Conservation (phyloP, 2,888 invertebrate genomes). For the Nomada goodeniana region DNA sequence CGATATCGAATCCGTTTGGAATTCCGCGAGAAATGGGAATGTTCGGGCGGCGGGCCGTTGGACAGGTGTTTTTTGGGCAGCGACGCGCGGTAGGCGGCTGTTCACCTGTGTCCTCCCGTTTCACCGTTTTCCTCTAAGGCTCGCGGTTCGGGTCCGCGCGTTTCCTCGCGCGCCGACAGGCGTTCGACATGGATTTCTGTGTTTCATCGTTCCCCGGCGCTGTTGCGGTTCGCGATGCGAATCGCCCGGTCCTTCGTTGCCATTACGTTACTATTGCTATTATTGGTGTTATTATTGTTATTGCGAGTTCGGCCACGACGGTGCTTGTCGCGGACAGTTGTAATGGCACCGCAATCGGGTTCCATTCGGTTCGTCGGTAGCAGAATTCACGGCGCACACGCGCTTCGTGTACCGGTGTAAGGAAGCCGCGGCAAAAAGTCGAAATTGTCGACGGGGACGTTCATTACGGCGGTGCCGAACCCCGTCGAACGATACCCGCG, state of each 20-base stretch:
- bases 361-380: background rate
- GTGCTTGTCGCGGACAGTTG: conserved; percentile 1
- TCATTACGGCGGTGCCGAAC: background rate
- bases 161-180: too few species aligned
- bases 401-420: background rate
- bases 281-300: conserved; percentile 7
- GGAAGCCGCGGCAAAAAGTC: background rate
- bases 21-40: background rate
- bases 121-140: too few species aligned
- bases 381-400: background rate
- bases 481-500: background rate
- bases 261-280: background rate
- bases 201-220: background rate
- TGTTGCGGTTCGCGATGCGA: too few species aligned
- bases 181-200: background rate
- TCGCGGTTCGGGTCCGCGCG: too few species aligned
- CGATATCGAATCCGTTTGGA: background rate
- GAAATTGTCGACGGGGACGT: background rate
- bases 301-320: background rate
- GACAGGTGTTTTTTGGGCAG: background rate
- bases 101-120: too few species aligned
- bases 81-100: background rate
- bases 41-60: background rate
- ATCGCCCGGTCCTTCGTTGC: background rate
- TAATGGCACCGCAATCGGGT: conserved; percentile 14